Base-by-base conservation (phyloP, 2,113 vertebrate genomes). In the Phoenicopterus ruber region DNA sequence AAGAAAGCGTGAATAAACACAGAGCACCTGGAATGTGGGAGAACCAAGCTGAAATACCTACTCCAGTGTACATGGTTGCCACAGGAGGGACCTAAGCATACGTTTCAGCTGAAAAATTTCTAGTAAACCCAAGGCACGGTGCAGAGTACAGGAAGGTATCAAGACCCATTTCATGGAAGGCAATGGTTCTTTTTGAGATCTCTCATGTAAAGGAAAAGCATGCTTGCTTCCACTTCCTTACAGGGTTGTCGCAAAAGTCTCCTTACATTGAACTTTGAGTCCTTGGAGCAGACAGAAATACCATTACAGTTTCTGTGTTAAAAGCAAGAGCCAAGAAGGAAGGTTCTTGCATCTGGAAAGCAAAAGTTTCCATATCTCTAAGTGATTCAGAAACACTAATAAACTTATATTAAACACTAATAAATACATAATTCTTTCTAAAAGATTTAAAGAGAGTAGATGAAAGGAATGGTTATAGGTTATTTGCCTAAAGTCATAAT, bases 91-190 rank as follows among this genome's bases (percentile, higher is more conserved):
- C 57, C 78, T 73, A 81, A 69, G 22, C 5, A 6, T 19, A 22
- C n/a, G 5, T 82, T 88, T 79, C 46, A 71, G 19, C 5, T 82
- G 44, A 72, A 67, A 73, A 38, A 40, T 2, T 17, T 72, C 52
- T 65, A 5, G 18, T n/a, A 47, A 63, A 59, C 13, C 2, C 2
- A 32, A n/a, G 17, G 5, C 13, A 57, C 1, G 6, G 9, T 24
- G 7, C 0, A 0, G 12, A 87, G 7, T 21, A 49, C 17, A 63
- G 20, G 24, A 61, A 61, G 4, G 3, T 38, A 25, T 63, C 31
- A 38, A 69, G 31, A 63, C 8, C 5, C 18, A 10, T 46, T 29
- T 59, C 5, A 25, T 46, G 49, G 38, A 77, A 87, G 59, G 2
- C 18, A 6, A 3, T 38, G 40, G 8, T 11, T 46, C 38, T 67